A percentile compares a stretch with the other conserved stretches of the same genome.
These are phyloP conservation scores for Psix sp. DNA, from an alignment of 1,140 invertebrate species.

Conservation along the genomic window DNA sequence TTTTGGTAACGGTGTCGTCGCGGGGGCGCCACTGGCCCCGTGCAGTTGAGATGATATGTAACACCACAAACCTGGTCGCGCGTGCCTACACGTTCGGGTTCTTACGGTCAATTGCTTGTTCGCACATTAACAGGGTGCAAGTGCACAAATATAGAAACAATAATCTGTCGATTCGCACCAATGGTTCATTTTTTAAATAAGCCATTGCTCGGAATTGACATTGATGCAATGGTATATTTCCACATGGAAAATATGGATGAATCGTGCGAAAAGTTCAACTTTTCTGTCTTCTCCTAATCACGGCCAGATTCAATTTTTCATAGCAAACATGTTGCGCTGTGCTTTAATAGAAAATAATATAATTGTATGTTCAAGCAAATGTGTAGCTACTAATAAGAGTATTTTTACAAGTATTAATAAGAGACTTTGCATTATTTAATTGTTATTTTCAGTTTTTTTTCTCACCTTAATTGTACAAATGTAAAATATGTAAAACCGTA, in stretches of 20 bases:
- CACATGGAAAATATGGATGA: conserved; percentile 44
- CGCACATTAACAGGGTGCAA: conserved; percentile 5
- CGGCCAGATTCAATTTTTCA: too few relatives aligned
- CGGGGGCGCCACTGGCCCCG: conserved; percentile 70
- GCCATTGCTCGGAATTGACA: conserved; percentile 16
- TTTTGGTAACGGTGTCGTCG: conserved; percentile 72
- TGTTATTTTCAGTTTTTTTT: too few relatives aligned
- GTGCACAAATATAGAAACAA: conserved; percentile 48
- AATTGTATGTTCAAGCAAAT: too few relatives aligned
- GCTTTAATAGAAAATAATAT: too few relatives aligned
- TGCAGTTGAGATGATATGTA: conserved; percentile 75
- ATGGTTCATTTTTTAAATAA: conserved; percentile 13
- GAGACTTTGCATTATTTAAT: too few relatives aligned
- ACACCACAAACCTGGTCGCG: conserved; percentile 75
- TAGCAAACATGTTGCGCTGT: too few relatives aligned
- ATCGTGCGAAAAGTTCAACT: conserved; percentile 6
- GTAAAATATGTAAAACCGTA: too few relatives aligned
- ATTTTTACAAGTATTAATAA: too few relatives aligned
- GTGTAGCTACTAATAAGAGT: too few relatives aligned
- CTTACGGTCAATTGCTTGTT: conserved; percentile 35
- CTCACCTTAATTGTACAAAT: too few relatives aligned
- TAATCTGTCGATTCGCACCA: conserved; percentile 15
- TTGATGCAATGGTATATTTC: conserved; percentile 5
- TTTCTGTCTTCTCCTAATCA: neutral
- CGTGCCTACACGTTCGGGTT: conserved; percentile 71